A percentile compares a stretch with the other conserved stretches of the same genome.
Conservation (phyloP, 2,888 invertebrate genomes). For the Polyploca ridens region DNA sequence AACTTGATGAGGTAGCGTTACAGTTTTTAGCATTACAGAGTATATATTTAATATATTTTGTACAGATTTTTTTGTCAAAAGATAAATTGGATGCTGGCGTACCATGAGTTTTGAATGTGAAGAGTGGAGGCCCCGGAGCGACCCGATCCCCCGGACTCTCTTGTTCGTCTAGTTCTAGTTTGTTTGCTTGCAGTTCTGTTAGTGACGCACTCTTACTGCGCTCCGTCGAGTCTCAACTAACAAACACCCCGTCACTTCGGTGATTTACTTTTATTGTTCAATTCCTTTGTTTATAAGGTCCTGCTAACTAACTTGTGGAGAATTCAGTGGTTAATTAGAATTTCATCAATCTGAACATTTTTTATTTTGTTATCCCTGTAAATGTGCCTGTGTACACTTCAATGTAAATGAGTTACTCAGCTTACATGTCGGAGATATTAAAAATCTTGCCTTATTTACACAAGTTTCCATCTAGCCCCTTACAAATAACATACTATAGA, state of each 20-base stretch:
- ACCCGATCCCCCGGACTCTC: slow-evolving; percentile 67
- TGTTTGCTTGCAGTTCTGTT: slow-evolving; percentile 49
- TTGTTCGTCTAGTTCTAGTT: slow-evolving; percentile 53
- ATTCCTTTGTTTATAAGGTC: slow-evolving; percentile 84
- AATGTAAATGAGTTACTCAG: slow-evolving; percentile 73
- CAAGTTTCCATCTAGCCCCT: slow-evolving; percentile 72
- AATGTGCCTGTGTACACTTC: slow-evolving; percentile 77
- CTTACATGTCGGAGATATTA: slow-evolving; percentile 80
- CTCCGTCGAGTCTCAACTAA: slow-evolving; percentile 48
- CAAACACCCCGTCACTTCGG: slow-evolving; percentile 43
- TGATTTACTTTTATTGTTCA: slow-evolving; percentile 70
- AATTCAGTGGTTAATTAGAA: slow-evolving; percentile 82
- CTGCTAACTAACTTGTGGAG: slow-evolving; percentile 75
- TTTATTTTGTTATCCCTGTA: slow-evolving; percentile 83
- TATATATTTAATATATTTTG: slow-evolving; percentile 86
- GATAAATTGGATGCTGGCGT: slow-evolving; percentile 85
- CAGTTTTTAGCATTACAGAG: slow-evolving; percentile 85
- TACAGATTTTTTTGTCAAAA: slow-evolving; percentile 85
- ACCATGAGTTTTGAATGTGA: slow-evolving; percentile 82
- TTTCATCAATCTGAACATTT: slow-evolving; percentile 81
- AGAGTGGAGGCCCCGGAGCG: slow-evolving; percentile 75
- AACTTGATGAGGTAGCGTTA: slow-evolving; percentile 83
- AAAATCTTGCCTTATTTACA: slow-evolving; percentile 78
- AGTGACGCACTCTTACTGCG: slow-evolving; percentile 51
- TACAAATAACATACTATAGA: background rate